Evolutionary conservation across 2,888 invertebrate species (phyloP).

Genomic region (Macroteleia sp.): DNA sequence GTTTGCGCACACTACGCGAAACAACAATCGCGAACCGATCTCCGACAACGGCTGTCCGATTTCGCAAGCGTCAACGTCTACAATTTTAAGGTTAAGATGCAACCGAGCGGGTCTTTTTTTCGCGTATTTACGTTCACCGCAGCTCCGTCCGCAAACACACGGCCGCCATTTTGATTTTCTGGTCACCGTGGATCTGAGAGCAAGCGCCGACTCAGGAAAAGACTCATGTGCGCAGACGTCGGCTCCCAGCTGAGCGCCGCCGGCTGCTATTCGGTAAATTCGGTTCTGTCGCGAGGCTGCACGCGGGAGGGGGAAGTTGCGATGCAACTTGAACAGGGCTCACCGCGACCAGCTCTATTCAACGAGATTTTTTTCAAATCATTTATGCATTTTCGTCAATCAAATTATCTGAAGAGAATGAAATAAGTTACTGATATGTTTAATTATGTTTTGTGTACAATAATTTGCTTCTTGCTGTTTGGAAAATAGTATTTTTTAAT

Average conservation of each 20-base stretch:
- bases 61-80: not conserved
- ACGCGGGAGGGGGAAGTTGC: too few relatives aligned
- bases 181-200: conserved; percentile 9
- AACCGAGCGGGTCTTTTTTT: conserved; percentile 6
- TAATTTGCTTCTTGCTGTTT: too few relatives aligned
- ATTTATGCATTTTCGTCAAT: too few relatives aligned
- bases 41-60: conserved; percentile 4
- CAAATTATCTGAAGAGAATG: too few relatives aligned
- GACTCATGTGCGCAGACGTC: conserved; percentile 12
- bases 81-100: conserved; percentile 5
- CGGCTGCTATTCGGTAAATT: conserved; percentile 18
- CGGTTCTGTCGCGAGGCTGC: too few relatives aligned
- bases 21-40: conserved; percentile 15
- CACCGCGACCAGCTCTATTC: too few relatives aligned
- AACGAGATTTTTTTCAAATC: too few relatives aligned
- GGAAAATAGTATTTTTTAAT: too few relatives aligned
- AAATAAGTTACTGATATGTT: too few relatives aligned
- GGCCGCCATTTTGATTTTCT: conserved; percentile 49
- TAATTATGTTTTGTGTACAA: too few relatives aligned
- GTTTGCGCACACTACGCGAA: not conserved
- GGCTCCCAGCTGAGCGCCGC: conserved; percentile 30
- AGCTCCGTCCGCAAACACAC: conserved; percentile 40
- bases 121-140: conserved; percentile 42
- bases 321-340: too few relatives aligned
- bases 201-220: conserved; percentile 3